phyloP scores from a whole-genome alignment of 1,140 invertebrate species.

The Pseudomyrmex sp. region DNA sequence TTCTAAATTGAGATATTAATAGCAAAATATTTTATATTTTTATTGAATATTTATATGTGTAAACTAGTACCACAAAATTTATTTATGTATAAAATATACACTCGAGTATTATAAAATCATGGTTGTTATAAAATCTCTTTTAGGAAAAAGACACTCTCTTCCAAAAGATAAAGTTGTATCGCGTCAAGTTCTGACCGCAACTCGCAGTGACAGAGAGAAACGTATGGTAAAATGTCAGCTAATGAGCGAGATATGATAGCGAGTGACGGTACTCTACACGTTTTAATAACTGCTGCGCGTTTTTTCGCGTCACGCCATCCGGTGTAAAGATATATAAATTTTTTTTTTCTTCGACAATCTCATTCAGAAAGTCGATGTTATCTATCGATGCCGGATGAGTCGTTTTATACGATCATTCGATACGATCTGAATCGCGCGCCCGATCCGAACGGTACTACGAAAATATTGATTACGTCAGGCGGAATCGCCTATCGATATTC shows the following conservation, averaged over 20 bases:
- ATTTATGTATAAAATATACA: not conserved
- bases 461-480: slow-evolving; percentile 47
- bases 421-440: slow-evolving; percentile 15
- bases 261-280: not conserved
- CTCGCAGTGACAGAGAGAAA: slow-evolving; percentile 47
- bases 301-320: not conserved
- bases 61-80: not conserved
- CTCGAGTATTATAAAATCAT: slow-evolving; percentile 1
- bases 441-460: not conserved
- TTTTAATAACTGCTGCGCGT: not conserved
- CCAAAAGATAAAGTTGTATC: slow-evolving; percentile 67
- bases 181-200: slow-evolving; percentile 60
- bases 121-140: slow-evolving; percentile 14
- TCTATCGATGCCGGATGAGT: not conserved
- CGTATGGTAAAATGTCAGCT: slow-evolving; percentile 48
- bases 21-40: no score
- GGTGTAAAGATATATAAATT: not conserved
- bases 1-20: no score
- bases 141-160: slow-evolving; percentile 37
- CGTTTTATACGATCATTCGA: not conserved
- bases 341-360: not conserved
- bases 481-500: slow-evolving; percentile 33
- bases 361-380: not conserved
- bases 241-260: slow-evolving; percentile 68
- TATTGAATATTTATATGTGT: not conserved